Conservation (phyloP, 2,113 vertebrate species). For the Sapajus apella region DNA sequence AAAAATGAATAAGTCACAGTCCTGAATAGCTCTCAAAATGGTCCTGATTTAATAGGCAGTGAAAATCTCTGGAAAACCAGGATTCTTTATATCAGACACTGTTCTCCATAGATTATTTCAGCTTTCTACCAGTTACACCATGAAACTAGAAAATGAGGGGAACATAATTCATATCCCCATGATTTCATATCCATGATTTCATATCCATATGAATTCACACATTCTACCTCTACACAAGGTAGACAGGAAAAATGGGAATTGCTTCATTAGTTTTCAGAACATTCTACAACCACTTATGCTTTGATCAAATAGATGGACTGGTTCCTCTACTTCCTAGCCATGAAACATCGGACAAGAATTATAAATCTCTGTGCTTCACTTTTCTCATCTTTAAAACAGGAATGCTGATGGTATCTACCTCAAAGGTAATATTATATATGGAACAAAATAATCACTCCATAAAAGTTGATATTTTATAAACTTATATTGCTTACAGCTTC, state of each 20-base stretch:
- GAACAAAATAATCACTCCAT: not conserved
- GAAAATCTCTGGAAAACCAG: not conserved
- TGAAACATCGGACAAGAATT: not conserved
- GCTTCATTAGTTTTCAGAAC: not conserved
- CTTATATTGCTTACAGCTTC: not conserved
- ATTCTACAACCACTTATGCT: not conserved
- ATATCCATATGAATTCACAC: too few relatives aligned
- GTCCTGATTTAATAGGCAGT: not conserved
- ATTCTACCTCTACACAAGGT: not conserved
- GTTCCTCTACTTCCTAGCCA: not conserved
- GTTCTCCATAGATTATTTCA: not conserved
- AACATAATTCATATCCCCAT: too few relatives aligned
- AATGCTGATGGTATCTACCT: not conserved
- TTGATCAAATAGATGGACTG: not conserved
- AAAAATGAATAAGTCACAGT: not conserved
- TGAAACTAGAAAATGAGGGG: not conserved
- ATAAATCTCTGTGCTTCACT: not conserved
- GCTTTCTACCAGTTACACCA: not conserved
- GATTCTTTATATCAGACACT: not conserved
- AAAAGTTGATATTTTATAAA: not conserved
- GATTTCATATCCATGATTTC: too few relatives aligned
- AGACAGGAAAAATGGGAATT: not conserved
- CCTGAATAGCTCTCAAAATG: not conserved
- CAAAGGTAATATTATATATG: not conserved
- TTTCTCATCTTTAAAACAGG: too few relatives aligned